These are phyloP conservation scores for Malacosoma neustria DNA, from an alignment of 2,888 invertebrate species.

Conservation along the genomic window DNA sequence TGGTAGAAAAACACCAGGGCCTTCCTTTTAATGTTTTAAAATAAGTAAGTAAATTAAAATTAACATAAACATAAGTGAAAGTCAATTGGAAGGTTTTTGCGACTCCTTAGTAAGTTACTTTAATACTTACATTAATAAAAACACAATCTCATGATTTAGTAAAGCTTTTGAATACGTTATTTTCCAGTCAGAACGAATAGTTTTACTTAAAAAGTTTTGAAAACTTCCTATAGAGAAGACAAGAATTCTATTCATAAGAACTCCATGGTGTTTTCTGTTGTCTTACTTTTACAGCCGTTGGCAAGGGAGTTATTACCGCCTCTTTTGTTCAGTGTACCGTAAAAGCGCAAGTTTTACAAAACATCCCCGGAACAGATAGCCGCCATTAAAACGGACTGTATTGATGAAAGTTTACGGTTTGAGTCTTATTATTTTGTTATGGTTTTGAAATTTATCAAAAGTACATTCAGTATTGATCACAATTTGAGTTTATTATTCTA, in stretches of 20 bases:
- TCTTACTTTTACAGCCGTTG: slow-evolving; percentile 25
- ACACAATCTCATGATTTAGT: no score
- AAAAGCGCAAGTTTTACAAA: slow-evolving; percentile 53
- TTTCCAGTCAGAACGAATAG: neutral
- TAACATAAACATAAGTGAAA: no score
- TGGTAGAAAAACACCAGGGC: no score
- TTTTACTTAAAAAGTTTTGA: slow-evolving; percentile 38
- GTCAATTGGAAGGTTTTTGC: no score
- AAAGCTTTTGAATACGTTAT: no score
- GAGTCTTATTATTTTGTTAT: neutral
- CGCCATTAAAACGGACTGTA: slow-evolving; percentile 22
- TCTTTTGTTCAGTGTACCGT: slow-evolving; percentile 50
- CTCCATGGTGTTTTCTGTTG: slow-evolving; percentile 47
- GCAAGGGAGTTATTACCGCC: slow-evolving; percentile 46
- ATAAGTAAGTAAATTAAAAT: no score
- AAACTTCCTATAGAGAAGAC: slow-evolving; percentile 52
- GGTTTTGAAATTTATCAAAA: no score
- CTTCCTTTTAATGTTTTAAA: no score
- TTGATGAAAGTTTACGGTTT: slow-evolving; percentile 18
- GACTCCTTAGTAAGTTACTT: no score
- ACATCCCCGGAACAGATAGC: slow-evolving; percentile 28
- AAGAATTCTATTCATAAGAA: slow-evolving; percentile 41
- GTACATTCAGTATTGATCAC: no score
- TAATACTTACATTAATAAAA: no score
- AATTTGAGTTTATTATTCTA: no score